Evolutionary conservation across 2,888 invertebrate species (phyloP).

Genomic region (Morpho achilles): DNA sequence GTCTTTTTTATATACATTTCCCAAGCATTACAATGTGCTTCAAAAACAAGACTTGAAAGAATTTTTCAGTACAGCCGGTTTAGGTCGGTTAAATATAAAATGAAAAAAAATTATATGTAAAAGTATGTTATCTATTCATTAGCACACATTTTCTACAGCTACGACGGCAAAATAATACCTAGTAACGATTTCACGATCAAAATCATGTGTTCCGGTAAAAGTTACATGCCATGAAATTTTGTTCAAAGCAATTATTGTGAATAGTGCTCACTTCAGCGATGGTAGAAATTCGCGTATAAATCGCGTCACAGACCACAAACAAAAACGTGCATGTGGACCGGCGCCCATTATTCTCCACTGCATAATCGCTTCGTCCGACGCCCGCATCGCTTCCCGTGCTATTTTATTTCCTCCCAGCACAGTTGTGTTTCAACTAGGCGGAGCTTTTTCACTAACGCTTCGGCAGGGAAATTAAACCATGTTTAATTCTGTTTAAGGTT

Average conservation of each 20-base stretch:
- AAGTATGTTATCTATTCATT: too few relatives aligned
- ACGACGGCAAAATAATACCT: not conserved
- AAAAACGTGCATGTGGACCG: slow-evolving; percentile 79
- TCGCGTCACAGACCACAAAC: slow-evolving; percentile 79
- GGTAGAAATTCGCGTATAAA: slow-evolving; percentile 77
- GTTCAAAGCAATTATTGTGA: slow-evolving; percentile 76
- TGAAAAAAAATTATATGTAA: too few relatives aligned
- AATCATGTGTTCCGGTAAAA: slow-evolving; percentile 48
- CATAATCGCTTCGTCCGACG: slow-evolving; percentile 79
- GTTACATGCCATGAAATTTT: slow-evolving; percentile 60
- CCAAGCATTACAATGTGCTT: too few relatives aligned
- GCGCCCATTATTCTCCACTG: slow-evolving; percentile 78
- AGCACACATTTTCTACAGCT: too few relatives aligned
- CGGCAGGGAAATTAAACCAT: slow-evolving; percentile 74
- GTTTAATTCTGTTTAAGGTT: slow-evolving; percentile 76
- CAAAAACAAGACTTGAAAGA: too few relatives aligned
- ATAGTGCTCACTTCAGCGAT: slow-evolving; percentile 75
- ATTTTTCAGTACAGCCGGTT: too few relatives aligned
- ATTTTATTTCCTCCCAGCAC: slow-evolving; percentile 76
- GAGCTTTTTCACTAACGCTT: slow-evolving; percentile 60
- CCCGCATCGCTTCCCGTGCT: slow-evolving; percentile 77
- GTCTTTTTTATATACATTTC: too few relatives aligned
- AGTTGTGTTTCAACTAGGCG: slow-evolving; percentile 72
- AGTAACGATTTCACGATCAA: slow-evolving; percentile 28
- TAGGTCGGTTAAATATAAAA: too few relatives aligned